Evolutionary conservation across 2,113 vertebrate species (phyloP), one percentile per base, ranked within the genome.

Genomic region (Oryzias melastigma): DNA sequence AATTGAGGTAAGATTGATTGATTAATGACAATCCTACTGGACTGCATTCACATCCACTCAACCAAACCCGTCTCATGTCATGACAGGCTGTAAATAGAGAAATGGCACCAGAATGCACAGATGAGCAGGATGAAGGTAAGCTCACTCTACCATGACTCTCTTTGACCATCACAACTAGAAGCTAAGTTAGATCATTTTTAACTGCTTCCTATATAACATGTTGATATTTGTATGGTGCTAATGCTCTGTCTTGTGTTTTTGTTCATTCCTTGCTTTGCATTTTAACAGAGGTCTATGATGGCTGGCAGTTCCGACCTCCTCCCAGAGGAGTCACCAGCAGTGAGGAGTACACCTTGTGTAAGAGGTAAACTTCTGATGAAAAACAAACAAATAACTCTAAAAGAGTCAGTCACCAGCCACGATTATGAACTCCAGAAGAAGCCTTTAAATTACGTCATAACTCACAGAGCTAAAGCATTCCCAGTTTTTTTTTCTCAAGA

Each of bases 241-340:
- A 44, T 13, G 6, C 27, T 49, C 50, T 70, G 7, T 13, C 14
- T 49, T 15, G 3, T 27, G 14, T 66, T 68, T 6, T 0, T 47
- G 46, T 68, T 82, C 46, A 81, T 41, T 15, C 46, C 25, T 50
- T 72, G 18, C 19, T 51, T 58, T 78, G 59, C 65, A 42, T 64
- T 7, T 77, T 58, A 19, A 61, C 84, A 92, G 90, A 92, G 45
- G 77, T 90, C 63, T 92, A 92, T 81, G 96, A 98, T 87, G 95
- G 95, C 62, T 99, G 97, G 97, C 94, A 94, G 88, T 99, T 96
- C 89, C 93, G 97, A 12, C 95, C 97, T 66, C 97, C 97, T 58
- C 97, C 97, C 54, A 80, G 97, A 85, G 97, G 97, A 65, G 95
- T 99, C 85, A 99, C 96, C 52, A 98, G 97, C 91, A 99, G 97